These are phyloP conservation scores for Trematocara zebra DNA, from an alignment of 2,113 vertebrate species.

Conservation along the genomic window DNA sequence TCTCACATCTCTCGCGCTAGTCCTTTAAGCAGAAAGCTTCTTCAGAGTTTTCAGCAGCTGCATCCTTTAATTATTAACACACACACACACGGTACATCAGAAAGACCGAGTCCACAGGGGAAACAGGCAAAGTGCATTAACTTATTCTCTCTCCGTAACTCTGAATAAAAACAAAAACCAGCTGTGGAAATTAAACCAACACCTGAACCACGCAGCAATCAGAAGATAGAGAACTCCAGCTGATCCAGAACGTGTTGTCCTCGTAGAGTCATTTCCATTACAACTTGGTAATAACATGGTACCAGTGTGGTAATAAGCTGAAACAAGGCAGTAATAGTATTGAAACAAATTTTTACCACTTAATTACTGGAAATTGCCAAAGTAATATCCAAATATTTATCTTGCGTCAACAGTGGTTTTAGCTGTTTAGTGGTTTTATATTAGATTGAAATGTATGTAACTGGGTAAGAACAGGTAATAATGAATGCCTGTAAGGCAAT, in stretches of 20 bases:
- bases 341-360: rapidly evolving
- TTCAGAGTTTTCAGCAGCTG: not conserved
- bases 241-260: not conserved
- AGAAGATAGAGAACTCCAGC: not conserved
- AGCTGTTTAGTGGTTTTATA: not conserved
- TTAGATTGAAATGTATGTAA: not conserved
- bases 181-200: not conserved
- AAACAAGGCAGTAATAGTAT: not conserved
- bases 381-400: not conserved
- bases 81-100: not conserved
- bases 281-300: not conserved
- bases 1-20: not conserved
- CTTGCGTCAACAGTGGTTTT: rapidly evolving
- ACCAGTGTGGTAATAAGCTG: not conserved
- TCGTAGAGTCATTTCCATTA: not conserved
- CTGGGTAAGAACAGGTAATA: not conserved
- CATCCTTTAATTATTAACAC: constrained; percentile 25
- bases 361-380: not conserved
- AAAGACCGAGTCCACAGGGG: not conserved
- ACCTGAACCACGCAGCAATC: not conserved
- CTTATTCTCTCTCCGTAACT: not conserved
- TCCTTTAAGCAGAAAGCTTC: not conserved
- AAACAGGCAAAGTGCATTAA: constrained; percentile 29
- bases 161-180: not conserved
- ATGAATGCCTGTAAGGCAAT: rapidly evolving